Base-by-base conservation (phyloP, 2,797 vertebrate species). In the Tragopan temminckii region DNA sequence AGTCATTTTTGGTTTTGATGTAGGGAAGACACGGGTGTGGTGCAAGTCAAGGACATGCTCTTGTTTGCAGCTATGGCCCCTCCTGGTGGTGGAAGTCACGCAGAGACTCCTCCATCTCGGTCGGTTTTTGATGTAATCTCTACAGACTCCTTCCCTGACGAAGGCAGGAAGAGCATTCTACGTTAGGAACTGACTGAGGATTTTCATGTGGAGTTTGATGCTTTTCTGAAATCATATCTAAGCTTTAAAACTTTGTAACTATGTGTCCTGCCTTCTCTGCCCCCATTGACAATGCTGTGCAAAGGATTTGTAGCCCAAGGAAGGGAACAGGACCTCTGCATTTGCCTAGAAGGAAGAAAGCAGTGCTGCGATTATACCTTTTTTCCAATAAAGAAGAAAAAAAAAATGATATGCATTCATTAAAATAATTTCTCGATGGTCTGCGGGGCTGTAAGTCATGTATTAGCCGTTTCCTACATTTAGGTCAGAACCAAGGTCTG, bases 61-160 rank as follows among this genome's bases (percentile, higher is more conserved):
- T 91, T 97, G 90, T 93, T 98, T 96, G 97, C 97, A 95, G 97
- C 98, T 95, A 98, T 36, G 97, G 96, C 97, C 92, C 97, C 98
- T 96, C 98, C 98, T 98, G 94, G 97, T 98, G 98, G 98, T 88
- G 71, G 97, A 96, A 96, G 90, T 64, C 42, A 74, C n/a, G 71
- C 52, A 92, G 77, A 92, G 42, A 85, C 80, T 43, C 70, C 83
- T 83, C 68, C 3, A 3, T 81, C 85, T 93, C 79, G 52, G 75
- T n/a, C 31, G 1, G 31, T 67, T 90, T 85, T 88, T 57, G 76
- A 66, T 74, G 67, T 81, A 48, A 59, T 93, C 38, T 75, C 70
- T 61, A 48, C 71, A 36, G 78, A 82, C 45, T 31, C 57, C 62
- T 95, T 96, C 58, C 84, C 77, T 64, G 76, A 64, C 0, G 25